Conservation (phyloP, 2,797 vertebrate species). For the Poeciliopsis gracilis region DNA sequence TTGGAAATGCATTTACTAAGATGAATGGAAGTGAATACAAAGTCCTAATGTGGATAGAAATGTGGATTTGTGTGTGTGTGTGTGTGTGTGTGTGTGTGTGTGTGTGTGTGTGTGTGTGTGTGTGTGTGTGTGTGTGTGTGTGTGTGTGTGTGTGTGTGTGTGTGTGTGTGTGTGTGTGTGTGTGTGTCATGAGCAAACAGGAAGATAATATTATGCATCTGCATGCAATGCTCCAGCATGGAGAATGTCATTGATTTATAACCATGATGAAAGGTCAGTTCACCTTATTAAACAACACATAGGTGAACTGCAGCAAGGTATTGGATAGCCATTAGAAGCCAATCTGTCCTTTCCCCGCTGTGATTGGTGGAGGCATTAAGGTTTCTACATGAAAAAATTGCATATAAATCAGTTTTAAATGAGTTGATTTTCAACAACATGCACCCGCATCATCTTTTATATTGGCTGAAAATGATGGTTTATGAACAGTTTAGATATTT, state of each 20-base stretch:
- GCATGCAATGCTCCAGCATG: conserved; percentile 67
- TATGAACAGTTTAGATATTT: conserved; percentile 11
- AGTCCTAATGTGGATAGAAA: neutral
- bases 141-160: conserved; percentile 7
- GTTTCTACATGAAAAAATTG: conserved; percentile 57
- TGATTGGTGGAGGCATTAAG: conserved; percentile 66
- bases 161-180: conserved; percentile 11
- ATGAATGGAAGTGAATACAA: neutral
- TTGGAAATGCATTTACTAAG: neutral
- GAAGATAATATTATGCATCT: conserved; percentile 74
- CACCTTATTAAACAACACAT: conserved; percentile 80
- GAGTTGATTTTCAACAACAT: conserved; percentile 60
- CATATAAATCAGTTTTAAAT: conserved; percentile 77
- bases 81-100: conserved; percentile 9
- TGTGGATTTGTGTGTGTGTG: neutral
- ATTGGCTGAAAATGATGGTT: conserved; percentile 27
- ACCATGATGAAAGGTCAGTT: conserved; percentile 76
- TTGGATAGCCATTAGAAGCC: conserved; percentile 78
- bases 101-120: conserved; percentile 12
- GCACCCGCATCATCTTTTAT: conserved; percentile 34
- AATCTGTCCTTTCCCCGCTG: conserved; percentile 70
- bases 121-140: conserved; percentile 10
- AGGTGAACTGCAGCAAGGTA: conserved; percentile 71
- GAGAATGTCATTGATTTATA: conserved; percentile 80
- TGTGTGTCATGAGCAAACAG: conserved; percentile 15